Base-by-base conservation (phyloP, 2,888 invertebrate species). In the Drosophila histrio region DNA sequence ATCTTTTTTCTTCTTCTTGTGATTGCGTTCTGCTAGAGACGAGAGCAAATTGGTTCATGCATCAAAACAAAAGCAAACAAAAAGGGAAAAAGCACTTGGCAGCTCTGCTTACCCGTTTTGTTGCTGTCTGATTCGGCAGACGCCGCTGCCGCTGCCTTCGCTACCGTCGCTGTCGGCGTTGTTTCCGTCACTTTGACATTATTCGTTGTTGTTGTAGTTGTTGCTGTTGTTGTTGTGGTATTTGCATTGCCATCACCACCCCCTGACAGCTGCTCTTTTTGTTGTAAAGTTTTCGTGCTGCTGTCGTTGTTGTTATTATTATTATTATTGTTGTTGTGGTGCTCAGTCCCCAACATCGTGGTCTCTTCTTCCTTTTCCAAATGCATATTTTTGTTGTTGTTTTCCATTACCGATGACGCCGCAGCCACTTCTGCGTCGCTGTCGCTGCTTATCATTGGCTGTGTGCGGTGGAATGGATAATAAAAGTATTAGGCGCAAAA, bases 1-100 rank as follows among this genome's bases (percentile, higher is more conserved):
- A 69, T 91, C 91, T 84, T 91, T 92, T 69, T 91, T 91, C 79
- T 91, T 92, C 76, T 91, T 91, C 63, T 91, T 91, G 60, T 91
- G 91, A 72, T 87, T 89, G 72, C 89, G 89, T 26, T 90, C 89
- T 62, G 64, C 60, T 77, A 67, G 21, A 58, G 34, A 46, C 44
- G 19, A 56, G 22, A 47, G 47, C 49, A 58, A 47, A 17, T 50
- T 43, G 17, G 28, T 50, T 50, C 30, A 26, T 63, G 44, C 56
- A 68, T 59, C 49, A 61, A 44, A 60, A 49, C 28, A 47, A 21
- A 64, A 49, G 34, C 43, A 57, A 53, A 38, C 41, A 56, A 17
- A 39, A 60, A 44, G 56, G 30, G 21, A 11, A 21, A 50, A 34
- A 38, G 61, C 59, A 64, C 47, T 84, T 77, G 82, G 69, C 75